Evolutionary conservation across 2,888 invertebrate species (phyloP).

Genomic region (Mellilla xanthometata): DNA sequence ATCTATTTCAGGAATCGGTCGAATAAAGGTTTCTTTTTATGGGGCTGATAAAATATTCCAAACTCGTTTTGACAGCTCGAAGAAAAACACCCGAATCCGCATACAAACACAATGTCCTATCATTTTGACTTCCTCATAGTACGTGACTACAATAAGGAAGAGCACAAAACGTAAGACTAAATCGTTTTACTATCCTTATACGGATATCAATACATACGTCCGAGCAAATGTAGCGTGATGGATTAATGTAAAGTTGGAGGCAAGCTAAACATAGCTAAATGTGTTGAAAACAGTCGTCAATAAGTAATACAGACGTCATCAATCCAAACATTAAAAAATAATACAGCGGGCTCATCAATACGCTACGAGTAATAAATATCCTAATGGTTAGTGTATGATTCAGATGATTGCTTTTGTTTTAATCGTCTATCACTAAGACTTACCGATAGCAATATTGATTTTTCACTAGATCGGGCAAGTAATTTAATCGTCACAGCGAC

Average conservation of each 20-base stretch:
- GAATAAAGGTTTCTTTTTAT: background rate
- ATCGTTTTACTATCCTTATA: conserved; percentile 35
- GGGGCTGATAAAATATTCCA: conserved; percentile 16
- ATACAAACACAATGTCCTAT: conserved; percentile 37
- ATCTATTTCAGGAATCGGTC: background rate
- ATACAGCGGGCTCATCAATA: too few relatives aligned
- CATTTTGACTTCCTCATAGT: conserved; percentile 34
- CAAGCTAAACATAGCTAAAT: background rate
- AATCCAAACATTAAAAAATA: too few relatives aligned
- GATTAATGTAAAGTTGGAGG: background rate
- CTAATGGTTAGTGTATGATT: too few relatives aligned
- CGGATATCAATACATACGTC: conserved; percentile 9
- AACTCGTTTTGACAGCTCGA: conserved; percentile 21
- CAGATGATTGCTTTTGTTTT: too few relatives aligned
- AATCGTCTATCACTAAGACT: too few relatives aligned
- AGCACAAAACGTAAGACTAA: conserved; percentile 32
- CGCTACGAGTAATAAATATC: too few relatives aligned
- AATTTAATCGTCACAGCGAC: conserved; percentile 23
- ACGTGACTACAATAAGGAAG: conserved; percentile 48
- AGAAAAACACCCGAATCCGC: conserved; percentile 28
- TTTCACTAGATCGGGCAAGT: conserved; percentile 13
- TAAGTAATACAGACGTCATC: too few relatives aligned
- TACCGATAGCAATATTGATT: too few relatives aligned
- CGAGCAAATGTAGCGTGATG: conserved; percentile 17
- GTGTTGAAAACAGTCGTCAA: conserved; percentile 13